phyloP scores from a whole-genome alignment of 1,140 invertebrate species.

The Drosophila saltans region DNA sequence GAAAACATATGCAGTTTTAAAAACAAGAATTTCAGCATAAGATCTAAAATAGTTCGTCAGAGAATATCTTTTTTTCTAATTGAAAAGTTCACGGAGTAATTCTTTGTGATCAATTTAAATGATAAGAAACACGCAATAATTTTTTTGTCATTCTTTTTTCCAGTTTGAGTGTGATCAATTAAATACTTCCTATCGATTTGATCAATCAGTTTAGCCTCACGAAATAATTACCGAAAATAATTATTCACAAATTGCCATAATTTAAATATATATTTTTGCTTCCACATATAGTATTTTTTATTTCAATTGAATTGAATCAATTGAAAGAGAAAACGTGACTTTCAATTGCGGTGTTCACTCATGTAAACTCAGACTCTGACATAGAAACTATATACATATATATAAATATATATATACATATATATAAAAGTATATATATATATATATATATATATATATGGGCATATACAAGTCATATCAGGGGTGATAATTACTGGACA shows the following conservation, averaged over 20 bases:
- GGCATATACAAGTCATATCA: slow-evolving; percentile 40
- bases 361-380: slow-evolving; percentile 16
- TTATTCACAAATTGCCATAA: slow-evolving; percentile 7
- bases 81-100: too few species aligned
- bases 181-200: background rate
- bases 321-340: slow-evolving; percentile 59
- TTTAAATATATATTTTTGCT: background rate
- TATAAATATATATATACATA: too few species aligned
- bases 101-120: too few species aligned
- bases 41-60: too few species aligned
- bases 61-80: too few species aligned
- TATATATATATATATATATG: slow-evolving; percentile 15
- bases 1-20: too few species aligned
- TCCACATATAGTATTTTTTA: slow-evolving; percentile 12
- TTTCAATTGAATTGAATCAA: slow-evolving; percentile 55
- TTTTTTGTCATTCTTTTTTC: background rate
- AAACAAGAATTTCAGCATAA: too few species aligned
- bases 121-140: too few species aligned
- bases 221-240: background rate
- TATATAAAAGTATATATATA: background rate
- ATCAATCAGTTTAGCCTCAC: background rate
- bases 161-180: background rate
- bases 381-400: slow-evolving; percentile 12
- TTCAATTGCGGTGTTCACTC: slow-evolving; percentile 45
- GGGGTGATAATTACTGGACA: slow-evolving; percentile 57